Evolutionary conservation across 2,888 invertebrate species (phyloP), one percentile per base, ranked within the genome.

Genomic region (Oegoconia quadripuncta): DNA sequence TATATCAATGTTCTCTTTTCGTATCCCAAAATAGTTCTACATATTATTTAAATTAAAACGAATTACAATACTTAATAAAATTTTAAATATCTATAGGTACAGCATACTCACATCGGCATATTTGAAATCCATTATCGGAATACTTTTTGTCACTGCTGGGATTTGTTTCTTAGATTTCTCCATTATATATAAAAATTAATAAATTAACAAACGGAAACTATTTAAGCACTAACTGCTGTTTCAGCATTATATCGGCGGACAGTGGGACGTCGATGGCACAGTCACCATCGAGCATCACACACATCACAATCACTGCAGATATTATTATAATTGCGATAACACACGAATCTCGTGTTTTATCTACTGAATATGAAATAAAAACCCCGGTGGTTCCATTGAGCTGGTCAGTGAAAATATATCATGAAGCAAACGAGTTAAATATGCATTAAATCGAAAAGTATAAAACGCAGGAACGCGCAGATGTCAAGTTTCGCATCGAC

Each of bases 401-500:
- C 5, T n/a, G 12, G 8, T 22, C 12, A 49, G 49, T 48, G 48
- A 51, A 69, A 72, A 72, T 65, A 64, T 74, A 72, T 61, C 47
- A 64, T 55, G 47, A 55, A 51, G 47, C 59, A 50, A 61, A 52
- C 57, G 53, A 62, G 61, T 67, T 72, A 58, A 72, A 64, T 59
- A 64, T 62, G 72, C 68, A 71, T 72, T 68, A 74, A 73, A 75
- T 75, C 70, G 70, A 66, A 75, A 81, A 78, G 76, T 71, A 74
- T 59, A 70, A 76, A 80, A 81, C 82, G 82, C 79, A 79, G 83
- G 73, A 80, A 67, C 83, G 87, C 87, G 86, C 86, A 84, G 86
- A 84, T 83, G 86, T 84, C 79, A 83, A 82, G 83, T 81, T 79
- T 83, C 83, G 79, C 87, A 87, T 87, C 87, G 87, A 86, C 87